Conservation (phyloP, 2,797 vertebrate species). For the Molothrus ater region DNA sequence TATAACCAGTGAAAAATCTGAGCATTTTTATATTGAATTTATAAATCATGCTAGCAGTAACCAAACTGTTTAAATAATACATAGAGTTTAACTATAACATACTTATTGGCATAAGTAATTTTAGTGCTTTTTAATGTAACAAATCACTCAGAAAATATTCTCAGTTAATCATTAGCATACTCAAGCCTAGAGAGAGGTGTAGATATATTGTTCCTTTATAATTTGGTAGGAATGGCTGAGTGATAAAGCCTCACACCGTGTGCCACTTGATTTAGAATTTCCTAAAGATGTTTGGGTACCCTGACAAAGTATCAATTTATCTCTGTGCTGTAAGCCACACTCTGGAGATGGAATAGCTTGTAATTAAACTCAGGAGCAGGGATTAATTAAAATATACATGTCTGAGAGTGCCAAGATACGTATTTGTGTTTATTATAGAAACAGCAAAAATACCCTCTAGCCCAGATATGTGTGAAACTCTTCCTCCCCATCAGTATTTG, state of each 20-base stretch:
- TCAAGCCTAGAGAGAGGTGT: not conserved
- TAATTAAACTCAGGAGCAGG: constrained; percentile 32
- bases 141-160: constrained; percentile 39
- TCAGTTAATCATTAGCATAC: constrained; percentile 31
- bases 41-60: constrained; percentile 63
- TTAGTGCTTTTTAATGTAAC: constrained; percentile 44
- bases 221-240: constrained; percentile 27
- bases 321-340: not conserved
- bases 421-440: not conserved
- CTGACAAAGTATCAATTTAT: constrained; percentile 24
- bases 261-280: constrained; percentile 22
- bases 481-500: not conserved
- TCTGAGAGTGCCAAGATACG: not conserved
- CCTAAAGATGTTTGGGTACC: not conserved
- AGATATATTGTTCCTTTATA: constrained; percentile 23
- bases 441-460: not conserved
- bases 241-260: constrained; percentile 18
- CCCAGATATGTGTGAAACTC: not conserved
- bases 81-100: constrained; percentile 38
- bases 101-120: constrained; percentile 47
- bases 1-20: constrained; percentile 60
- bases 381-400: constrained; percentile 26
- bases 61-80: constrained; percentile 58
- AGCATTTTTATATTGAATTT: constrained; percentile 68
- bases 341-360: not conserved